A percentile compares a stretch with the other conserved stretches of the same genome.
These are phyloP conservation scores for Mirza zaza DNA, from an alignment of 2,113 vertebrate species.

Conservation along the genomic window DNA sequence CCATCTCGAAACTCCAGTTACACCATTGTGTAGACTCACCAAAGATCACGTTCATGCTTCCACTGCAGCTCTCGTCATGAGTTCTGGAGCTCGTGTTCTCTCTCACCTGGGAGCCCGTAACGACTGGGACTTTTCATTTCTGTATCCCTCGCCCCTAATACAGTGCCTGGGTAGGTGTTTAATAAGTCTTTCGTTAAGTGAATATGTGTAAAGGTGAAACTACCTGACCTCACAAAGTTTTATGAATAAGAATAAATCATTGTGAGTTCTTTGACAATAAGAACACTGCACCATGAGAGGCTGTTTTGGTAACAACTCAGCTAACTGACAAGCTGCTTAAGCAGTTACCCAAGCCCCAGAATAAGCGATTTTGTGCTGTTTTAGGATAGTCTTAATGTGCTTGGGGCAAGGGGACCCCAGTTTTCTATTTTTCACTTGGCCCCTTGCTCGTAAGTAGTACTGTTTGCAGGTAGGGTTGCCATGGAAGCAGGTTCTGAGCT, in stretches of 20 bases:
- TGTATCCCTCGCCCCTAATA: neutral
- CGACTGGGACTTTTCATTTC: neutral
- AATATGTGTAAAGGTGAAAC: neutral
- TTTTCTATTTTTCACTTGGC: neutral
- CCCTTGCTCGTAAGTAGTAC: neutral
- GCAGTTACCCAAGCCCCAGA: no score
- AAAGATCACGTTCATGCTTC: neutral
- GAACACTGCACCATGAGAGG: neutral
- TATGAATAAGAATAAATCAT: conserved; percentile 1
- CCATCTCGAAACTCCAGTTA: neutral
- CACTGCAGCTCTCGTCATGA: neutral
- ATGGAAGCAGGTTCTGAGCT: neutral
- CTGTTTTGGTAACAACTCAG: neutral
- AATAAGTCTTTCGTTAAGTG: neutral
- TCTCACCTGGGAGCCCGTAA: neutral
- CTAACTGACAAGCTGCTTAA: neutral
- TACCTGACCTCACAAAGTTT: neutral
- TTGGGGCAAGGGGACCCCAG: neutral
- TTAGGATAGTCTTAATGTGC: neutral
- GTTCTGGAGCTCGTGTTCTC: neutral
- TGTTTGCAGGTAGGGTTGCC: neutral
- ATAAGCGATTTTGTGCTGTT: neutral
- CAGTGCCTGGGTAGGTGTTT: neutral
- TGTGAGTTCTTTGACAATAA: neutral
- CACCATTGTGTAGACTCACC: neutral